Evolutionary conservation across 2,113 vertebrate genomes (phyloP).

Genomic region (Calonectris borealis): DNA sequence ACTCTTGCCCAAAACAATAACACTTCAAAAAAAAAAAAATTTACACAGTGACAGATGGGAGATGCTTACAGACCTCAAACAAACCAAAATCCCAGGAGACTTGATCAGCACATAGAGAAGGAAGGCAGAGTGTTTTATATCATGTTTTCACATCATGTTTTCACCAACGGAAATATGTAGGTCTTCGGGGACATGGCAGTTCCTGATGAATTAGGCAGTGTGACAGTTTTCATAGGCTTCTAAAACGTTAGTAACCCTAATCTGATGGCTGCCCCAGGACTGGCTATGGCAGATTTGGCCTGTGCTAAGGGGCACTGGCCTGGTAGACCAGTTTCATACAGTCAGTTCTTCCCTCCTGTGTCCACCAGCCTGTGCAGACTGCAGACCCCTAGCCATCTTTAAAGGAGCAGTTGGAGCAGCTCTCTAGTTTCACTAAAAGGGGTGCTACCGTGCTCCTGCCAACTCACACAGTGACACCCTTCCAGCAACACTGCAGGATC

Average conservation of each 20-base stretch:
- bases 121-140: not conserved
- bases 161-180: not conserved
- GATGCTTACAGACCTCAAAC: not conserved
- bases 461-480: not conserved
- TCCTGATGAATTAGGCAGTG: not conserved
- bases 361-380: not conserved
- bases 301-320: not conserved
- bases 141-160: not conserved
- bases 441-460: not conserved
- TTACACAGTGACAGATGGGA: not conserved
- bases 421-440: not conserved
- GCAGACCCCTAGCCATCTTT: not conserved
- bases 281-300: not conserved
- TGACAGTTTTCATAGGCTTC: not conserved
- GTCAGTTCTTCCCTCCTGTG: not conserved
- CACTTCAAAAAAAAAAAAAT: not conserved
- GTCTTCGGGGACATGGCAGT: accelerated
- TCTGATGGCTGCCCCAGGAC: not conserved
- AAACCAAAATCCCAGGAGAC: not conserved
- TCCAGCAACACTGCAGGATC: not conserved
- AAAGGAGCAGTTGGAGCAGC: not conserved
- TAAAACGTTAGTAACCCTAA: accelerated
- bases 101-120: accelerated
- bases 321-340: not conserved
- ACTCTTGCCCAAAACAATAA: not conserved